Base-by-base conservation (phyloP, 2,113 vertebrate genomes). In the Gymnogyps californianus region DNA sequence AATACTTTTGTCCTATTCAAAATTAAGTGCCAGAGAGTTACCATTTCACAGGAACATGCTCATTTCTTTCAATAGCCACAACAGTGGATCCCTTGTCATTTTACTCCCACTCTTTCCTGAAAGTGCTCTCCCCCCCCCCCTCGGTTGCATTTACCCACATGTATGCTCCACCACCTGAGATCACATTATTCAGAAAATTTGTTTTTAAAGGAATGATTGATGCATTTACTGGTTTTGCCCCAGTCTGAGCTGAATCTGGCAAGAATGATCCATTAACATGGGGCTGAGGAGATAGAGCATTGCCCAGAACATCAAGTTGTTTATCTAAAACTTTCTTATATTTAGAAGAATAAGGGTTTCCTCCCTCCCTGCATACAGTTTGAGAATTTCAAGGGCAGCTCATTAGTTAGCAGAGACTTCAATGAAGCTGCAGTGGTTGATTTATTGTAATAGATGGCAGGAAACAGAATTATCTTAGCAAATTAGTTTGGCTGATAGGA, bases 381-480 rank as follows among this genome's bases (percentile, higher is more conserved):
- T 64, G 72, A 91, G 72, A 87, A 75, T 90, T 85, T 94, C 94
- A 96, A 96, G 86, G 88, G 47, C 86, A 91, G 77, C 52, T 94
- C 71, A 74, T 75, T 83, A 79, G 69, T 67, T 96, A 93, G 77
- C 80, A 93, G 65, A 86, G 79, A 59, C 65, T 75, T 95, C 91
- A 95, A 32, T 69, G 77, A 92, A 94, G 88, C 55, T 81, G 17
- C 64, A 65, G 65, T 24, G 76, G 62, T 58, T 96, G 86, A 96
- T 96, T 96, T 94, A 95, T 93, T 90, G 77, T 87, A 96, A 87
- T 89, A 91, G 93, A 90, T 85, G 81, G 25, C 90, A 95, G 93
- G 92, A 94, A 97, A 81, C 77, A 89, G 92, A 93, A 93, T 93
- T 95, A 93, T 90, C 87, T 94, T 70, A 95, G 88, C 79, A 96